Base-by-base conservation (phyloP, 2,888 invertebrate genomes). In the Panzeria rudis region DNA sequence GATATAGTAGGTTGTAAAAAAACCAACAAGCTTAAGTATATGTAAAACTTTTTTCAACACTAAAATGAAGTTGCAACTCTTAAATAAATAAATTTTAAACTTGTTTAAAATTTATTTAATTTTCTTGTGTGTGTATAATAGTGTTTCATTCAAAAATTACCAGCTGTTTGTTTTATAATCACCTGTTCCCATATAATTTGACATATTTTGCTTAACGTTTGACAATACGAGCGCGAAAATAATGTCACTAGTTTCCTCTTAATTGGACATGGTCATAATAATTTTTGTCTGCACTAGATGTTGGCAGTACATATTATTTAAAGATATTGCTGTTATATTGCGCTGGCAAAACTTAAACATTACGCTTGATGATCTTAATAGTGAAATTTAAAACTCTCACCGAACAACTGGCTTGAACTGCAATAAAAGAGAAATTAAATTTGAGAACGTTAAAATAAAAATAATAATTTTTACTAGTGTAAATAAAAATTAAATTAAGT, bases 161-260 rank as follows among this genome's bases (percentile, higher is more conserved):
- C 64, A 64, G n/a, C 64, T 44, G 44, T 68, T 68, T 44, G 44
- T 68, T 68, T 50, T 68, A 7, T 32, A 66, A 50, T 68, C 29
- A 50, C n/a, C 6, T 66, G 29, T 66, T 66, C 11, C 13, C 25
- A 32, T 6, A 66, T 15, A 62, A 41, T 9, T 62, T 62, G 5
- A 11, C 13, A 38, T 15, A 15, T 64, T 41, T 64, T 64, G 25
- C 25, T 20, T 9, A 29, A 9, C 41, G n/a, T 41, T 44, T 61
- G 2, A 23, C 56, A 6, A 8, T 20, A 23, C 15, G 32, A 35
- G 8, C 9, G 17, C 6, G 3, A 20, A 3, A 29, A 52, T n/a
- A n/a, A n/a, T 11, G 23, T 52, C 35, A 54, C 13, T 38, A 23
- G 52, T 52, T 69, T 68, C 1, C 35, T 13, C 7, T 20, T 68